A percentile compares a stretch with the other conserved stretches of the same genome.
Conservation (phyloP, 2,797 vertebrate genomes). For the Paramormyrops hopkinsi region DNA sequence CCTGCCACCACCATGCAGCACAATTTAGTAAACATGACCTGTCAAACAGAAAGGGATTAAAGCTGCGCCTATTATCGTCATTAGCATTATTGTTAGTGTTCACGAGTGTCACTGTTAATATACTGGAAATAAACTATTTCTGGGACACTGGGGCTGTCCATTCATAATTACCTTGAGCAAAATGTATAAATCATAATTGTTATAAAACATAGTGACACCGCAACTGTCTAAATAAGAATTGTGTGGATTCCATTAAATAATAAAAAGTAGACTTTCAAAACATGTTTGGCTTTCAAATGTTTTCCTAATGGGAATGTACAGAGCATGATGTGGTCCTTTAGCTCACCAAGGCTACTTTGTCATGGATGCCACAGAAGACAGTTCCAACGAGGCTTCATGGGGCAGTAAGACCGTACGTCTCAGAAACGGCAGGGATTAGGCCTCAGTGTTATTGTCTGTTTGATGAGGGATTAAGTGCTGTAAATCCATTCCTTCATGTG, state of each 20-base stretch:
- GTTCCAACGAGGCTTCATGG: conserved; percentile 43
- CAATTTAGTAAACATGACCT: background rate
- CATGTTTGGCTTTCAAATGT: background rate
- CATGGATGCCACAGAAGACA: conserved; percentile 28
- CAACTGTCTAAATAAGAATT: background rate
- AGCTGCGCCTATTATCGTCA: background rate
- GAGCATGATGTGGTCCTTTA: background rate
- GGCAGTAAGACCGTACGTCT: conserved; percentile 58
- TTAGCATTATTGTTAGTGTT: background rate
- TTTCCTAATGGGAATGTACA: background rate
- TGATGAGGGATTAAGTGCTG: conserved; percentile 74
- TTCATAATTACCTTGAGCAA: background rate
- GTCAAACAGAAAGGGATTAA: background rate
- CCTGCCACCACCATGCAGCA: too few relatives aligned
- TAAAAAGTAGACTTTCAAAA: background rate
- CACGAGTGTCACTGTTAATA: background rate
- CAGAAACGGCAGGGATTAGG: conserved; percentile 65
- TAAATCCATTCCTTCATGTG: conserved; percentile 73
- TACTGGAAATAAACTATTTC: background rate
- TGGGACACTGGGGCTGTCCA: background rate
- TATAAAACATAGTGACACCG: background rate
- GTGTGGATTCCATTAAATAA: conserved; percentile 4
- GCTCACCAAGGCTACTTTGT: conserved; percentile 5
- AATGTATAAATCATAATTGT: background rate
- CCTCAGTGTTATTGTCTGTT: conserved; percentile 70